These are phyloP conservation scores for Cavia porcellus DNA, from an alignment of 2,113 vertebrate genomes.

Conservation along the genomic window DNA sequence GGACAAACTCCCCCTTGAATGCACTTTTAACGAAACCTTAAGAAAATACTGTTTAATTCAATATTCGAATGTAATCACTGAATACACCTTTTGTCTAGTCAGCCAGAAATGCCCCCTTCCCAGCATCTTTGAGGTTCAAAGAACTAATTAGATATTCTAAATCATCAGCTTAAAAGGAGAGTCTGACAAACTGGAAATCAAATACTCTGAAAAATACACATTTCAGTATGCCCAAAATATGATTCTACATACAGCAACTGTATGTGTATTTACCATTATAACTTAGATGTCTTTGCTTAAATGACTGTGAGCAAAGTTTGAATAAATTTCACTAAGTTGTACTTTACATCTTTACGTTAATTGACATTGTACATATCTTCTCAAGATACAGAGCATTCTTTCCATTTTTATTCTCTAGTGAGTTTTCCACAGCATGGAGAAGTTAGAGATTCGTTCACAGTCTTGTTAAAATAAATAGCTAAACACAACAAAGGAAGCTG, in stretches of 20 bases:
- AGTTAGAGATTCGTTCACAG: constrained; percentile 41
- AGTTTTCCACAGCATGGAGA: constrained; percentile 45
- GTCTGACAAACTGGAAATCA: not conserved
- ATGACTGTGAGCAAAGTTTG: not conserved
- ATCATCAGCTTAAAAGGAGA: not conserved
- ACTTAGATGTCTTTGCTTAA: not conserved
- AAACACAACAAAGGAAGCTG: constrained; percentile 31
- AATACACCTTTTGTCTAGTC: constrained; percentile 11
- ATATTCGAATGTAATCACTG: constrained; percentile 43
- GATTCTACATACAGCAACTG: not conserved
- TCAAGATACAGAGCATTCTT: constrained; percentile 39
- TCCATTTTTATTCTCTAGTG: constrained; percentile 19
- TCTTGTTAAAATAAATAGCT: constrained; percentile 74
- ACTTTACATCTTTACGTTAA: constrained; percentile 56
- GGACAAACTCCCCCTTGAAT: not conserved
- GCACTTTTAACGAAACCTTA: constrained; percentile 2
- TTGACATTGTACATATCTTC: not conserved
- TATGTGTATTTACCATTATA: not conserved
- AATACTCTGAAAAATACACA: not conserved
- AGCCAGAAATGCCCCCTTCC: not conserved
- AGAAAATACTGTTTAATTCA: constrained; percentile 43
- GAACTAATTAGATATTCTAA: not conserved
- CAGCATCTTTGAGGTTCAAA: not conserved
- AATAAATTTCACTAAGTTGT: constrained; percentile 31
- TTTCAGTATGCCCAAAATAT: not conserved